Evolutionary conservation across 2,797 vertebrate species (phyloP), one percentile per base, ranked within the genome.

Genomic region (Sarcoramphus papa): DNA sequence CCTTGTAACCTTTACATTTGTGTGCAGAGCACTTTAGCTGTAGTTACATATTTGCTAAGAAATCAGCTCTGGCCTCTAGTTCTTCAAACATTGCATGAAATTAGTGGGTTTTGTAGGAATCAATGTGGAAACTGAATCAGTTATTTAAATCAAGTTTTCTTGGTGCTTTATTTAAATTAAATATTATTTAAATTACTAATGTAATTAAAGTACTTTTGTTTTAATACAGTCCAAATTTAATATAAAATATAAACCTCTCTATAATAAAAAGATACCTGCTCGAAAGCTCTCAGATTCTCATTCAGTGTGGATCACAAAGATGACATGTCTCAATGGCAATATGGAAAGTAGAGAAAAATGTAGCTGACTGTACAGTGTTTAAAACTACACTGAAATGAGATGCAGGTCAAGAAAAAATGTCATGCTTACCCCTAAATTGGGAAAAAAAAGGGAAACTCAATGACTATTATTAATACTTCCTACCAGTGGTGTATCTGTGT

Each of bases 121-220:
- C 65, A 2, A 27, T 48, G 45, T 86, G 74, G 41, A 81, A 93
- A 81, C 41, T 5, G 28, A 45, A 84, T 84, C 51, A 41, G n/a
- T 84, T 88, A 56, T 41, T 93, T 88, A 73, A 80, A 90, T 75
- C n/a, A 82, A 79, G 35, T 67, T 90, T n/a, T 90, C 50, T 37
- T 35, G 63, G 69, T 69, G 77, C 81, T 95, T 80, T 76, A 82
- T 73, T 92, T 81, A 88, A 88, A 90, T 75, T 3, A 69, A 91
- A 37, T 65, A 30, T 27, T 95, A 77, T n/a, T 94, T 94, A 88
- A 92, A 91, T 81, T 70, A 90, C 64, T 93, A 70, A 74, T 95
- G 69, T 76, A 56, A 93, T 60, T 84, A 37, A 92, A 85, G 43
- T 74, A 70, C 59, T 47, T 37, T 64, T 88, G 48, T 70, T 85